Conservation (phyloP, 2,797 vertebrate species). For the Hippoglossus hippoglossus region DNA sequence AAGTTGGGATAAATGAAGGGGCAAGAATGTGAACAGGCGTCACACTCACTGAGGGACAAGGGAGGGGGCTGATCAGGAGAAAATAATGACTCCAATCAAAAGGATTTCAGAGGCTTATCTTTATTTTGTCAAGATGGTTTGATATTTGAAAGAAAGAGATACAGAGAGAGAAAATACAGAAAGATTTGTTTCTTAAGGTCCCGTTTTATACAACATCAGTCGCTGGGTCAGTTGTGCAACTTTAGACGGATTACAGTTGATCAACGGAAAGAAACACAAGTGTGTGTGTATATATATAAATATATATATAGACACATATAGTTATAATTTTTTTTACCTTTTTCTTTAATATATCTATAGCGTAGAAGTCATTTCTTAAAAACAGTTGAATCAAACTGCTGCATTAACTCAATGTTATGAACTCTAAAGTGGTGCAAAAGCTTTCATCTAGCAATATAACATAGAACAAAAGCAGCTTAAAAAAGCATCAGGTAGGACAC, state of each 20-base stretch:
- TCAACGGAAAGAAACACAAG: slow-evolving; percentile 66
- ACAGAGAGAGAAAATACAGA: slow-evolving; percentile 68
- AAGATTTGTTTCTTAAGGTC: slow-evolving; percentile 57
- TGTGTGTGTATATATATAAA: slow-evolving; percentile 8
- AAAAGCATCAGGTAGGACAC: slow-evolving; percentile 51
- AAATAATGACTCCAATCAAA: slow-evolving; percentile 41
- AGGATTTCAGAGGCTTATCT: slow-evolving; percentile 79
- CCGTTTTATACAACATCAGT: slow-evolving; percentile 58
- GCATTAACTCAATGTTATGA: slow-evolving; percentile 51
- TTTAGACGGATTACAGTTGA: slow-evolving; percentile 54
- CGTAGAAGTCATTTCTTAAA: slow-evolving; percentile 57
- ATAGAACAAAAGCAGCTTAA: slow-evolving; percentile 48
- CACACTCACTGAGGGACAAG: slow-evolving; percentile 24
- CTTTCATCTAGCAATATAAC: slow-evolving; percentile 49
- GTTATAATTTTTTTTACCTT: slow-evolving; percentile 15
- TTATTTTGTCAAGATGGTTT: slow-evolving; percentile 83
- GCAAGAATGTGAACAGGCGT: slow-evolving; percentile 35
- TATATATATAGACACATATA: neutral
- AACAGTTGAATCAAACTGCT: slow-evolving; percentile 59
- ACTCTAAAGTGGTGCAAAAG: slow-evolving; percentile 69
- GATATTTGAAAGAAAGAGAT: slow-evolving; percentile 68
- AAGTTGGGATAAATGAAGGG: slow-evolving; percentile 42
- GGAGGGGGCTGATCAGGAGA: slow-evolving; percentile 33
- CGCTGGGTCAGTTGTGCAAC: slow-evolving; percentile 67
- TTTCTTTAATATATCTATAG: slow-evolving; percentile 51